phyloP scores from a whole-genome alignment of 2,888 invertebrate species.

The Eupithecia exiguata region DNA sequence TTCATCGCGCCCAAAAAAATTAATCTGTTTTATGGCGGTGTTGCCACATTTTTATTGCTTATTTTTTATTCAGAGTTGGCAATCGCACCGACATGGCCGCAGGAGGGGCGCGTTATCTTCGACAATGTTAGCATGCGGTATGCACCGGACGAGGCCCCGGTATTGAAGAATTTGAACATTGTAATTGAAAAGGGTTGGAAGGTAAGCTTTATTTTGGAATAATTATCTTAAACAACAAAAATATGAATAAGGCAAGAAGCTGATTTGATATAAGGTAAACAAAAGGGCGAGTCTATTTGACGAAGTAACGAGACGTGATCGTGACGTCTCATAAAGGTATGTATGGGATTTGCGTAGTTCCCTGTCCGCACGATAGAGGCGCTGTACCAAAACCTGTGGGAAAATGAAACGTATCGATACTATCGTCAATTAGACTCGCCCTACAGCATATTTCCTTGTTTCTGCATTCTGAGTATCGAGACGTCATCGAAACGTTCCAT shows the following conservation, averaged over 20 bases:
- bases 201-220: conserved; percentile 49
- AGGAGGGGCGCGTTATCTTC: conserved; percentile 84
- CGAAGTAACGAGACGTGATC: background rate
- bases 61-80: conserved; percentile 68
- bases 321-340: background rate
- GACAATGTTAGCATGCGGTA: conserved; percentile 86
- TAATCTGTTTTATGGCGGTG: conserved; percentile 44
- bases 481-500: background rate
- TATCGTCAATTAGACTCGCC: too few relatives aligned
- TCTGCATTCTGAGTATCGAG: too few relatives aligned
- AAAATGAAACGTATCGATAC: too few relatives aligned
- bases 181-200: conserved; percentile 75
- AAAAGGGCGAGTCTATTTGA: too few relatives aligned
- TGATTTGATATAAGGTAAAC: background rate
- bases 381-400: too few relatives aligned
- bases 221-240: background rate
- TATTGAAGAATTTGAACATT: conserved; percentile 81
- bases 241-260: background rate
- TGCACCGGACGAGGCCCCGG: conserved; percentile 83
- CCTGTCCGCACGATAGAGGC: background rate
- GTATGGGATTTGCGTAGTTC: too few relatives aligned
- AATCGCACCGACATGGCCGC: conserved; percentile 85
- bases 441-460: too few relatives aligned
- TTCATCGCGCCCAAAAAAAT: conserved; percentile 45
- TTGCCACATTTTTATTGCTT: conserved; percentile 38